phyloP scores from a whole-genome alignment of 2,888 invertebrate species.

The Trachelus iudaicus region DNA sequence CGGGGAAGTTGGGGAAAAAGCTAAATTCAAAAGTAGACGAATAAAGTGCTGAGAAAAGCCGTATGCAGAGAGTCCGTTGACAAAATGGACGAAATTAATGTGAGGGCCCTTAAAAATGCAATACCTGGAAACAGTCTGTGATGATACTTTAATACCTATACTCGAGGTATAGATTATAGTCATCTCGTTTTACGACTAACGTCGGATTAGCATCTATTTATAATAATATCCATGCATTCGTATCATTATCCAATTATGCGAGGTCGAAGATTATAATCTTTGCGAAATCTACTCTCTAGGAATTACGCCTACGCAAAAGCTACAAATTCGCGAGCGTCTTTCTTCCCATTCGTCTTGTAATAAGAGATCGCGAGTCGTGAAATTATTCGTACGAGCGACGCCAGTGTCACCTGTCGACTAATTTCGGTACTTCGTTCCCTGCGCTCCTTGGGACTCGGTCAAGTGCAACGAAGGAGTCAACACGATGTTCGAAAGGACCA shows the following conservation, averaged over 20 bases:
- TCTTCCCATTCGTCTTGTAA: background rate
- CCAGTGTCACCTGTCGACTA: background rate
- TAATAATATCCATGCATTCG: constrained; percentile 54
- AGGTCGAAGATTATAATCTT: constrained; percentile 60
- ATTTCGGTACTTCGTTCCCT: background rate
- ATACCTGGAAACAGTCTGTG: constrained; percentile 32
- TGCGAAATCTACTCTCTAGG: constrained; percentile 50
- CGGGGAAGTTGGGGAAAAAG: background rate
- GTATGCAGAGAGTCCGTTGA: background rate
- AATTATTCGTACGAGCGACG: background rate
- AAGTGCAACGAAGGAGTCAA: background rate
- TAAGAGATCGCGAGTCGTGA: background rate
- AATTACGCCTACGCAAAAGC: constrained; percentile 42
- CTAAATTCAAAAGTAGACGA: background rate
- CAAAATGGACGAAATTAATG: background rate
- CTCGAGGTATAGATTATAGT: constrained; percentile 54
- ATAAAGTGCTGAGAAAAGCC: background rate
- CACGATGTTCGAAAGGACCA: background rate
- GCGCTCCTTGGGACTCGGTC: background rate
- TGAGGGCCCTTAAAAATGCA: background rate
- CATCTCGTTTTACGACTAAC: constrained; percentile 56
- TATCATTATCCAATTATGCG: constrained; percentile 64
- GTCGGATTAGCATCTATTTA: constrained; percentile 61
- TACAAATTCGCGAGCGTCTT: background rate
- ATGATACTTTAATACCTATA: constrained; percentile 60